These are phyloP conservation scores for Papilio xuthus DNA, from an alignment of 1,140 invertebrate genomes.

Conservation along the genomic window DNA sequence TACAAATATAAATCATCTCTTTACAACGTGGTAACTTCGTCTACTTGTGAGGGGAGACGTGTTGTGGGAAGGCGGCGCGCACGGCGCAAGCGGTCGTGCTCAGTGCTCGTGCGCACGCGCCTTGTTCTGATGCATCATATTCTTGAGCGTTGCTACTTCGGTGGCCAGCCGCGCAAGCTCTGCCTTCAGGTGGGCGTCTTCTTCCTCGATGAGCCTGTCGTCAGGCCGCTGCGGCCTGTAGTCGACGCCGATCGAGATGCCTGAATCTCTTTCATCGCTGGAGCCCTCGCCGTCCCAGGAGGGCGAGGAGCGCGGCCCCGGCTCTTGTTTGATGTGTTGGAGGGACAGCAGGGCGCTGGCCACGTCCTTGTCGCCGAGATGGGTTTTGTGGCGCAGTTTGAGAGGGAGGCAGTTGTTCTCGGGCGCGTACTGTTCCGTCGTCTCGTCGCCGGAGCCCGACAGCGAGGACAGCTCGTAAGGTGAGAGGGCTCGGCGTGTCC, in stretches of 20 bases:
- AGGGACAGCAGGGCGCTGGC: constrained; percentile 89
- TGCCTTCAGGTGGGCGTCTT: constrained; percentile 89
- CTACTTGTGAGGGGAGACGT: constrained; percentile 72
- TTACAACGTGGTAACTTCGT: constrained; percentile 79
- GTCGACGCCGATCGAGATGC: constrained; percentile 88
- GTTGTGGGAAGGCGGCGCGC: constrained; percentile 53
- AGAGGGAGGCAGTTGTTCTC: constrained; percentile 86
- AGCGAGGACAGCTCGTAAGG: constrained; percentile 87
- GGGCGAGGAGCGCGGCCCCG: constrained; percentile 87
- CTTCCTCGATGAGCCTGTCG: constrained; percentile 80
- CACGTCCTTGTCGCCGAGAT: constrained; percentile 93
- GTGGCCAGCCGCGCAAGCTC: constrained; percentile 93
- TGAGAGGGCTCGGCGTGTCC: constrained; percentile 83
- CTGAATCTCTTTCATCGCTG: constrained; percentile 93
- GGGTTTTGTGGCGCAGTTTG: constrained; percentile 95
- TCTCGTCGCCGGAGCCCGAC: constrained; percentile 87
- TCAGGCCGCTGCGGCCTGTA: constrained; percentile 77
- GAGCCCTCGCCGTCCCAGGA: constrained; percentile 92
- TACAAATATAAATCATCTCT: constrained; percentile 77
- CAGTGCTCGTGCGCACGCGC: constrained; percentile 73
- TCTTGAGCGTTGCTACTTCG: constrained; percentile 95
- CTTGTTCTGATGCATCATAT: constrained; percentile 84
- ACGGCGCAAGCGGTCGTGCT: constrained; percentile 46
- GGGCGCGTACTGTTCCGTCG: constrained; percentile 78
- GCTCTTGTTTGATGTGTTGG: constrained; percentile 92